A percentile compares a stretch with the other conserved stretches of the same genome.
Conservation (phyloP, 2,113 vertebrate genomes). For the Platichthys stellatus region DNA sequence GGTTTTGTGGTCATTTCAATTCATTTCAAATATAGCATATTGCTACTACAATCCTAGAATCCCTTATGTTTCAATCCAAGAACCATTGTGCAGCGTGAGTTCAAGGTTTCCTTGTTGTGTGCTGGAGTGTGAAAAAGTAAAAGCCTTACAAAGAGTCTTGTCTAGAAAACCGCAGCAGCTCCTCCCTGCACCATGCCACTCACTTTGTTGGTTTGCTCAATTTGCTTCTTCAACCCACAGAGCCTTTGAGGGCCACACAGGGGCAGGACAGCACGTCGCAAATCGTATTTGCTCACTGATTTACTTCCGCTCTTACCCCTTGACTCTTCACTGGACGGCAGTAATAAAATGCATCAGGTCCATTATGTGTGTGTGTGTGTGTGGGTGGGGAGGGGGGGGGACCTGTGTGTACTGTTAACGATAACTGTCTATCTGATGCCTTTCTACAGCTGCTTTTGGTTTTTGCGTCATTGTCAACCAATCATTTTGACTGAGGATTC, state of each 20-base stretch:
- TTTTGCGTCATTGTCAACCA: slow-evolving; percentile 40
- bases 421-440: slow-evolving; percentile 16
- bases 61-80: not conserved
- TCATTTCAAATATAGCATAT: not conserved
- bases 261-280: slow-evolving; percentile 58
- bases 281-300: slow-evolving; percentile 57
- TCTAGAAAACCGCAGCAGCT: slow-evolving; percentile 68
- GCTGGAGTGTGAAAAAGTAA: slow-evolving; percentile 44
- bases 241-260: slow-evolving; percentile 65
- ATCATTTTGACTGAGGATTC: slow-evolving; percentile 30
- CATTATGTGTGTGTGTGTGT: not conserved
- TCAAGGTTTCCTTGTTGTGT: slow-evolving; percentile 26
- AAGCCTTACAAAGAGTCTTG: slow-evolving; percentile 61
- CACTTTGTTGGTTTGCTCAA: slow-evolving; percentile 71
- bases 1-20: not conserved
- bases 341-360: too few relatives aligned
- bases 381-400: not conserved
- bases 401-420: not conserved
- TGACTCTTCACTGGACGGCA: slow-evolving; percentile 6
- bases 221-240: slow-evolving; percentile 68
- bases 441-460: slow-evolving; percentile 45
- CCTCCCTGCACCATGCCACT: slow-evolving; percentile 69
- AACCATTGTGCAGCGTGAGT: not conserved
- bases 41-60: not conserved
- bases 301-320: slow-evolving; percentile 32